Evolutionary conservation across 2,113 vertebrate species (phyloP).

Genomic region (Holacanthus passer): DNA sequence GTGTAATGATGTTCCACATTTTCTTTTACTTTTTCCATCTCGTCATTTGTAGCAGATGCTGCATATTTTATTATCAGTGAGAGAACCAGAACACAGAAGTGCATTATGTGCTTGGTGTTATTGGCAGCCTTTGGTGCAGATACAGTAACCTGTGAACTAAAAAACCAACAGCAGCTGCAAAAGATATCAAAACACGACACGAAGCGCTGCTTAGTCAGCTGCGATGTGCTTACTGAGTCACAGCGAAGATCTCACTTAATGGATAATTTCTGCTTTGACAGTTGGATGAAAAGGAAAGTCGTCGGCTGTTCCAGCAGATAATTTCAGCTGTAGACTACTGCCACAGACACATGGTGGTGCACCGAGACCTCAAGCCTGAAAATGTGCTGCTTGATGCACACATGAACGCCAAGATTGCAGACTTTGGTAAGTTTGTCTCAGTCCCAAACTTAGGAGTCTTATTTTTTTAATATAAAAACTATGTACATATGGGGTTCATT

Average conservation of each 20-base stretch:
- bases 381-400: slow-evolving; percentile 99
- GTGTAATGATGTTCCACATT: background rate
- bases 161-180: slow-evolving; percentile 15
- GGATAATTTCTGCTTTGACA: slow-evolving; percentile 72
- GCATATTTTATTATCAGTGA: background rate
- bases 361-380: slow-evolving; percentile 97
- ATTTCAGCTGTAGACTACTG: slow-evolving; percentile 99
- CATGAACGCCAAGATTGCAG: slow-evolving; percentile 99
- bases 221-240: slow-evolving; percentile 49
- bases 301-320: slow-evolving; percentile 97
- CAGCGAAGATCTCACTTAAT: slow-evolving; percentile 60
- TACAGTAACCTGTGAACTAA: slow-evolving; percentile 11
- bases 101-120: slow-evolving; percentile 4
- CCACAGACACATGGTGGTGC: slow-evolving; percentile 99
- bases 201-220: slow-evolving; percentile 50
- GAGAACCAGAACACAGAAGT: background rate
- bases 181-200: slow-evolving; percentile 30
- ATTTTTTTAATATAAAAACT: background rate
- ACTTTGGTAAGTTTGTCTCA: slow-evolving; percentile 89
- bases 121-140: slow-evolving; percentile 9
- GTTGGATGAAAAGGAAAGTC: slow-evolving; percentile 98
- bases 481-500: background rate
- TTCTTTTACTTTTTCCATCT: background rate
- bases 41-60: background rate
- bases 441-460: background rate